phyloP scores from a whole-genome alignment of 1,140 invertebrate species.

The Drosophila repleta region DNA sequence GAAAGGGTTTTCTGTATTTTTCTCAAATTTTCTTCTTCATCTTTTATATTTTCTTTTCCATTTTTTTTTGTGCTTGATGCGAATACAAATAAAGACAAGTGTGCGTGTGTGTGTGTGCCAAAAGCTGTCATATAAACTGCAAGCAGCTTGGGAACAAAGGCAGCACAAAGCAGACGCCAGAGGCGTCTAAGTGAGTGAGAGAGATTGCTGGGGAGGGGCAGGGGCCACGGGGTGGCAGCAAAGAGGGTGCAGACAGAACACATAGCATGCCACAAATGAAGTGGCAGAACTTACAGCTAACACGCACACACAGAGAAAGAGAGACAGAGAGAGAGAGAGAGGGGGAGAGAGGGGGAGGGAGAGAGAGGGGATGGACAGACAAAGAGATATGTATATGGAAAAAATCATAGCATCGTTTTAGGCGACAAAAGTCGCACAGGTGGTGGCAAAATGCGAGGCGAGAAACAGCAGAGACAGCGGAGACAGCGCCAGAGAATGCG shows the following conservation, averaged over 20 bases:
- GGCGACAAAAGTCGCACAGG: slow-evolving; percentile 38
- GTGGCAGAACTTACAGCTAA: slow-evolving; percentile 45
- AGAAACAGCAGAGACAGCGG: slow-evolving; percentile 4
- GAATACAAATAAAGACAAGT: slow-evolving; percentile 56
- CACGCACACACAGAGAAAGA: not conserved
- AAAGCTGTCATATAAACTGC: slow-evolving; percentile 59
- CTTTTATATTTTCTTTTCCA: slow-evolving; percentile 3
- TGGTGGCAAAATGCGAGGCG: slow-evolving; percentile 8
- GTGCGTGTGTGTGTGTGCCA: slow-evolving; percentile 30
- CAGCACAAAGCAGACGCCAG: slow-evolving; percentile 57
- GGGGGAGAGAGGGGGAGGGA: not conserved
- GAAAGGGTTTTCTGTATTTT: slow-evolving; percentile 45
- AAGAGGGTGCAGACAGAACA: not conserved
- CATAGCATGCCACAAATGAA: slow-evolving; percentile 63
- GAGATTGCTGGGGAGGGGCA: not conserved
- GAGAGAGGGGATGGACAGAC: too few relatives aligned
- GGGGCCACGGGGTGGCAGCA: not conserved
- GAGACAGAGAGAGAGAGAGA: not conserved
- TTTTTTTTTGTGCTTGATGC: slow-evolving; percentile 31
- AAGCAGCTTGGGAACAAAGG: slow-evolving; percentile 49
- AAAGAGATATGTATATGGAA: slow-evolving; percentile 24
- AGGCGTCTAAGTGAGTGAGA: slow-evolving; percentile 31
- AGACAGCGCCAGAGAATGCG: slow-evolving; percentile 1
- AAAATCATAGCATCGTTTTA: slow-evolving; percentile 70
- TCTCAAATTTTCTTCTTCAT: slow-evolving; percentile 18